These are phyloP conservation scores for Gymnogyps californianus DNA, from an alignment of 2,113 vertebrate genomes.

Conservation along the genomic window DNA sequence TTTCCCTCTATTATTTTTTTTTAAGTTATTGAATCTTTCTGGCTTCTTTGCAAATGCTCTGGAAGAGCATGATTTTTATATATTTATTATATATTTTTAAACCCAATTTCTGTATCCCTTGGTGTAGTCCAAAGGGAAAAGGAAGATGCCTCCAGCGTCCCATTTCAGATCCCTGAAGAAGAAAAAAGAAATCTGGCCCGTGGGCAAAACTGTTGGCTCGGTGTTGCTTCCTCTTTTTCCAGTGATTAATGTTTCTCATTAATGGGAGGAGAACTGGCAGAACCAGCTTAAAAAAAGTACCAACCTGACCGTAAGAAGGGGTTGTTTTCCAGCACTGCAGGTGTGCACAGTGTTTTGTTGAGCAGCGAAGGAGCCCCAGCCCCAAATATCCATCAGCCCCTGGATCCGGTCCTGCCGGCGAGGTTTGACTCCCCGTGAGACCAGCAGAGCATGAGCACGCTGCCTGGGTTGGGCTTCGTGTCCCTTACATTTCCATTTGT, in stretches of 20 bases:
- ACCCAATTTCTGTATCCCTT: neutral
- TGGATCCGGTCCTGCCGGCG: rapidly evolving
- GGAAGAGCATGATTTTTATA: neutral
- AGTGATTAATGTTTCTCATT: neutral
- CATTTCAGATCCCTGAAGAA: rapidly evolving
- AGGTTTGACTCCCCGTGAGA: neutral
- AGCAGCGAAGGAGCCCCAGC: neutral
- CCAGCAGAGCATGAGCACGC: rapidly evolving
- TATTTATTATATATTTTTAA: neutral
- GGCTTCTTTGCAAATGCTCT: neutral
- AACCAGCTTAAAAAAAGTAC: neutral
- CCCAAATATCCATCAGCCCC: neutral
- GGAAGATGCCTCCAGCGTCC: neutral
- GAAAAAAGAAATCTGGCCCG: neutral
- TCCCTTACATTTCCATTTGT: neutral
- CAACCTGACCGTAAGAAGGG: neutral
- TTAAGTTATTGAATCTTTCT: neutral
- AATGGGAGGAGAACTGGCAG: neutral
- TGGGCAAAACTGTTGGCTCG: neutral
- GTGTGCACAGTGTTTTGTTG: neutral
- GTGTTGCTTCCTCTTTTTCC: neutral
- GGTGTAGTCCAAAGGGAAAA: neutral
- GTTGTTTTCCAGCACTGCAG: neutral
- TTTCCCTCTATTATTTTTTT: too few species aligned
- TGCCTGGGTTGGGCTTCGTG: neutral